Percentiles rank a stretch among this genome's conserved stretches.
phyloP scores from a whole-genome alignment of 2,888 invertebrate genomes.

The Drosophila phalerata region DNA sequence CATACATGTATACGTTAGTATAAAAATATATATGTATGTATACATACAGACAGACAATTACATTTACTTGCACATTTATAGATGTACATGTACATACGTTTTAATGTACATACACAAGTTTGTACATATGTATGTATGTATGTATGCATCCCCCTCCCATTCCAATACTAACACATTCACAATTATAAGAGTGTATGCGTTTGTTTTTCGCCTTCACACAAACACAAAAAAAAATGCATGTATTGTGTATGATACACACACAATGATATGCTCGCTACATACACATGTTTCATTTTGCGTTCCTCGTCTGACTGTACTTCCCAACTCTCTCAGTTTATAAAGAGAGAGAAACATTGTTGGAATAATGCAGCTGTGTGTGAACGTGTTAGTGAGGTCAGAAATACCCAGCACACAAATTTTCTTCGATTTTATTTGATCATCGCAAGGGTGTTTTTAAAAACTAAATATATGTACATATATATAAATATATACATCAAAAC shows the following conservation, averaged over 20 bases:
- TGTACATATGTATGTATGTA: constrained; percentile 21
- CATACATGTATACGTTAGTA: neutral
- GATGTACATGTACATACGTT: constrained; percentile 26
- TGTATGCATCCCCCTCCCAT: constrained; percentile 41
- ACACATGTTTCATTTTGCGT: constrained; percentile 77
- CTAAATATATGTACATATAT: too few relatives aligned
- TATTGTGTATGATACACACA: constrained; percentile 61
- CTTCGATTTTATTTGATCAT: constrained; percentile 53
- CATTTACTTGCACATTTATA: neutral
- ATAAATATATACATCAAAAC: too few relatives aligned
- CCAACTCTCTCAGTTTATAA: constrained; percentile 60
- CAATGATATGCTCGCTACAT: constrained; percentile 57
- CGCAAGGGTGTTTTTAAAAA: constrained; percentile 46
- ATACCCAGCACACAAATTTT: constrained; percentile 64
- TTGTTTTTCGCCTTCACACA: constrained; percentile 62
- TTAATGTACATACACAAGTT: constrained; percentile 32
- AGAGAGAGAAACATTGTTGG: constrained; percentile 62
- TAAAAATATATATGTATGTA: neutral
- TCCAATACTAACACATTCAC: constrained; percentile 47
- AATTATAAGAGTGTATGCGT: constrained; percentile 39
- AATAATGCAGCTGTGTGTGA: constrained; percentile 68
- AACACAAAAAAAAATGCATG: constrained; percentile 55
- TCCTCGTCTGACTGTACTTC: constrained; percentile 76
- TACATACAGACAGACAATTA: neutral
- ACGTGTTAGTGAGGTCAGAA: constrained; percentile 72